phyloP scores from a whole-genome alignment of 1,140 invertebrate genomes.

The Drosophila sechellia region DNA sequence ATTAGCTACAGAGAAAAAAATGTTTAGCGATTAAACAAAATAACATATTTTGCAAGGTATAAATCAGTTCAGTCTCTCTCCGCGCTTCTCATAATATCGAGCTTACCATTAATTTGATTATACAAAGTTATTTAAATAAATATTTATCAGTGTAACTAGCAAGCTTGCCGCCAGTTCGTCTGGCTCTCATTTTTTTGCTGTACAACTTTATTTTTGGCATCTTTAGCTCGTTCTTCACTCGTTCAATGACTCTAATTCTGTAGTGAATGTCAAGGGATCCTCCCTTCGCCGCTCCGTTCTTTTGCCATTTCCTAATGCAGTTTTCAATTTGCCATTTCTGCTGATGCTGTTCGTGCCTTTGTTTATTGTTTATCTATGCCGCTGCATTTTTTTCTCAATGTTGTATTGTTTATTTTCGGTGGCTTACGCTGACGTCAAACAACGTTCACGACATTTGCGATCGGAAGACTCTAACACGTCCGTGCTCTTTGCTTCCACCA shows the following conservation, averaged over 20 bases:
- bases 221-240: conserved; percentile 21
- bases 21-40: neutral
- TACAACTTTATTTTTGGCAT: conserved; percentile 41
- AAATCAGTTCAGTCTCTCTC: too few species aligned
- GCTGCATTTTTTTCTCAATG: conserved; percentile 17
- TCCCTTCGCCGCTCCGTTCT: neutral
- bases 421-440: conserved; percentile 65
- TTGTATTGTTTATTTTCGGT: conserved; percentile 71
- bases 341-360: conserved; percentile 59
- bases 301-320: conserved; percentile 35
- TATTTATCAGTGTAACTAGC: neutral
- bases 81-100: neutral
- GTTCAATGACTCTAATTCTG: conserved; percentile 70
- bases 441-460: conserved; percentile 46
- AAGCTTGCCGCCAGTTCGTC: conserved; percentile 22
- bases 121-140: too few species aligned
- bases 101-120: too few species aligned
- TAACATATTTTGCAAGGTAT: neutral
- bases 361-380: conserved; percentile 61
- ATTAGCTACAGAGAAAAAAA: conserved; percentile 44
- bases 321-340: conserved; percentile 77
- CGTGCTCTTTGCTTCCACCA: conserved; percentile 12
- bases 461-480: conserved; percentile 31
- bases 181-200: conserved; percentile 6
- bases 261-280: conserved; percentile 15